Conservation (phyloP, 1,140 invertebrate genomes). For the Panagrolaimus sp. region DNA sequence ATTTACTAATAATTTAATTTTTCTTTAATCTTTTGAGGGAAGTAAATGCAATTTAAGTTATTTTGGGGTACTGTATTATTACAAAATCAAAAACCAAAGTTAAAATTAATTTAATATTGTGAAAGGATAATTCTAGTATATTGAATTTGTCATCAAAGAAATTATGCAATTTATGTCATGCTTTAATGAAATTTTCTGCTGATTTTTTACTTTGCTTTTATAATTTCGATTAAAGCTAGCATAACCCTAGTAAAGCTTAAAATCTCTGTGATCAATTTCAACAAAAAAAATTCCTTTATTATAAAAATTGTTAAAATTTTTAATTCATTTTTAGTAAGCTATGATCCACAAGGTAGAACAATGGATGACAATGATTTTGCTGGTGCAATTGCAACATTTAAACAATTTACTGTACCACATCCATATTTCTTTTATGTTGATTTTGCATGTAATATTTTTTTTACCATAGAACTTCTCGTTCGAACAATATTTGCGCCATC, state of each 20-base stretch:
- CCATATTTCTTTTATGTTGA: constrained; percentile 83
- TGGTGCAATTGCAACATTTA: constrained; percentile 22
- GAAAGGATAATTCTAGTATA: too few species aligned
- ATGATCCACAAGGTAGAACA: background rate
- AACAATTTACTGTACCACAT: constrained; percentile 26
- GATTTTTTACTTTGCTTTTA: too few species aligned
- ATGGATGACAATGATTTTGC: background rate
- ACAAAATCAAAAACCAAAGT: too few species aligned
- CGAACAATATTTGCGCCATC: constrained; percentile 80
- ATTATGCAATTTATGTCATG: too few species aligned
- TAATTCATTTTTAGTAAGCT: constrained; percentile 62
- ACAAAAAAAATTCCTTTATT: constrained; percentile 70
- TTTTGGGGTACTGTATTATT: too few species aligned
- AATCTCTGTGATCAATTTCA: constrained; percentile 62
- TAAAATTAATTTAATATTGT: too few species aligned
- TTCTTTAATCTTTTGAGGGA: constrained; percentile 62
- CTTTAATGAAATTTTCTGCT: too few species aligned
- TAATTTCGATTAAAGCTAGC: too few species aligned
- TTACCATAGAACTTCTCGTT: constrained; percentile 82
- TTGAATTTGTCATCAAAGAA: too few species aligned
- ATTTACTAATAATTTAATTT: constrained; percentile 68
- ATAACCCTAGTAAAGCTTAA: too few species aligned
- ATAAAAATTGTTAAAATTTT: constrained; percentile 7
- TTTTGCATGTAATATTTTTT: constrained; percentile 91
- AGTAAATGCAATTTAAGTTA: constrained; percentile 69